These are phyloP conservation scores for Diarsia brunnea DNA, from an alignment of 2,888 invertebrate species.

Conservation along the genomic window DNA sequence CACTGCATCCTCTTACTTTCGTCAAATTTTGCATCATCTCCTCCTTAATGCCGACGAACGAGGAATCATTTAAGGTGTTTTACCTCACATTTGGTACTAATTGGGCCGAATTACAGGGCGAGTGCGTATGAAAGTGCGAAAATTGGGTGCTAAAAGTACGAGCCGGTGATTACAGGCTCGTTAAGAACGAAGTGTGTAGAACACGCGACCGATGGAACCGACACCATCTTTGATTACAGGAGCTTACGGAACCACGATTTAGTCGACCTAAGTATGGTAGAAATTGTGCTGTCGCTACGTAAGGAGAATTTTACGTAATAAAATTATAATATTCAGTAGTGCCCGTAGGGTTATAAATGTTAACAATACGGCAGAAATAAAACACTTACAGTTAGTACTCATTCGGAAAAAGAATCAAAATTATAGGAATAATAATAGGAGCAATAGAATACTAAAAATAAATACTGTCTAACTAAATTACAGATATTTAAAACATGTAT, in stretches of 20 bases:
- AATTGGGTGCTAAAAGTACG: slow-evolving; percentile 85
- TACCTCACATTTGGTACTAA: slow-evolving; percentile 74
- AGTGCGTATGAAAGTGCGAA: slow-evolving; percentile 80
- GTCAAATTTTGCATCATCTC: slow-evolving; percentile 48
- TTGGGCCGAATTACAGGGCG: slow-evolving; percentile 82
- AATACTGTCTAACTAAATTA: neutral
- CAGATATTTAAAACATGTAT: neutral
- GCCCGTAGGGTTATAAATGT: neutral
- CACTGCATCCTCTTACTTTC: slow-evolving; percentile 58
- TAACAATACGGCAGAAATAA: neutral
- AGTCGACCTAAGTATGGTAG: slow-evolving; percentile 6
- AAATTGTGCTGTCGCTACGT: neutral
- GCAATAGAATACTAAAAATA: neutral
- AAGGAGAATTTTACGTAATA: neutral
- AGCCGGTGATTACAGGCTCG: slow-evolving; percentile 66
- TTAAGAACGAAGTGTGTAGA: slow-evolving; percentile 63
- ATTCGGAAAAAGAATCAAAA: neutral
- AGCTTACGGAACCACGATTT: slow-evolving; percentile 40
- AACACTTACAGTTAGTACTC: neutral
- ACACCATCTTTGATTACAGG: slow-evolving; percentile 63
- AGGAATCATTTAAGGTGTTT: slow-evolving; percentile 65
- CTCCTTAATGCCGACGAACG: slow-evolving; percentile 59
- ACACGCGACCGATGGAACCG: slow-evolving; percentile 66
- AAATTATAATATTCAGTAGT: neutral
- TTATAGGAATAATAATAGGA: too few species aligned